Percentiles rank a stretch among this genome's conserved stretches.
Conservation (phyloP, 2,797 vertebrate species). For the Danio albolineatus region DNA sequence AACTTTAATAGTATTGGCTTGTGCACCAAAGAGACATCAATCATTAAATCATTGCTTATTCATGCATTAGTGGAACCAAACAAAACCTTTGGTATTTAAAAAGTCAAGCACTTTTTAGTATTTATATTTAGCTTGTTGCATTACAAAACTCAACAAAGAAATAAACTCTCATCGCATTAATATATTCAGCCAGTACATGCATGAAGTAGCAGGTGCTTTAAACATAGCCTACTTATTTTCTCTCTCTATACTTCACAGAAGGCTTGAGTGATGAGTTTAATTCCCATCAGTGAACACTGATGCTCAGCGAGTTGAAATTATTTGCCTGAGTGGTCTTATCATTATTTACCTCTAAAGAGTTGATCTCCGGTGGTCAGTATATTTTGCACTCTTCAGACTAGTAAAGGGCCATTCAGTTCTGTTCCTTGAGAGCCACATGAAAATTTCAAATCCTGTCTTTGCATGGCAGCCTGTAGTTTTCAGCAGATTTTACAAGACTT, state of each 20-base stretch:
- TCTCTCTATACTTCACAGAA: conserved; percentile 37
- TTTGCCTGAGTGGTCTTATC: conserved; percentile 40
- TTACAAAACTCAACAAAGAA: background rate
- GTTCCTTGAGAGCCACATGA: background rate
- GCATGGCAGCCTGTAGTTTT: background rate
- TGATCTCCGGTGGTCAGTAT: conserved; percentile 43
- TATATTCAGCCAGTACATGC: conserved; percentile 15
- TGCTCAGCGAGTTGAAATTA: conserved; percentile 48
- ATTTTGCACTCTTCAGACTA: conserved; percentile 39
- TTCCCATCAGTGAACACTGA: conserved; percentile 39
- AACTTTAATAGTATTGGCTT: conserved; percentile 15
- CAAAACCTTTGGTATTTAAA: background rate
- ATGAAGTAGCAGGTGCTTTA: conserved; percentile 15
- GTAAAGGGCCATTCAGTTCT: conserved; percentile 7
- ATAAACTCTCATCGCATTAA: background rate
- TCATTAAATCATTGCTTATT: conserved; percentile 1
- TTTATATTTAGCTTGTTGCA: background rate
- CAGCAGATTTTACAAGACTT: background rate
- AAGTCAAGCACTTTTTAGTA: background rate
- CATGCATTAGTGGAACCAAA: conserved; percentile 7
- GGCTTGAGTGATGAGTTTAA: conserved; percentile 35
- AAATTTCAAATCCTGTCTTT: background rate
- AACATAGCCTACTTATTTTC: conserved; percentile 12
- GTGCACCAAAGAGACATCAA: conserved; percentile 2
- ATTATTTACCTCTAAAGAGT: conserved; percentile 53